Evolutionary conservation across 2,113 vertebrate species (phyloP).

Genomic region (Steatornis caripensis): DNA sequence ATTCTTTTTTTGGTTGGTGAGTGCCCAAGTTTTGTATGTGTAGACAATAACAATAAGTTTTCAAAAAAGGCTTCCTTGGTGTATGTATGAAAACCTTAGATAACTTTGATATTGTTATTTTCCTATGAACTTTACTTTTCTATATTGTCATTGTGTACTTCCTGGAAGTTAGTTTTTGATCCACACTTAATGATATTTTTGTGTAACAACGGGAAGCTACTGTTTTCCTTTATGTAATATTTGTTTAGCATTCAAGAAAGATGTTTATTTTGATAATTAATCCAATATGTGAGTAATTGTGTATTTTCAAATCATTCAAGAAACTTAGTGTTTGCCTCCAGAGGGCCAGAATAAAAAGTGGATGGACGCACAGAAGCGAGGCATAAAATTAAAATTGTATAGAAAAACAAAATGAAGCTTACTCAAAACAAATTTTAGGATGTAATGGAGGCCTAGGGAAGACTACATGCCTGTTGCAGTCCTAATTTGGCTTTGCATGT

Average conservation of each 20-base stretch:
- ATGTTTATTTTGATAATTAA: neutral
- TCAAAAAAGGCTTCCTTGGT: neutral
- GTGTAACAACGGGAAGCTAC: neutral
- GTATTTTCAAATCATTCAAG: neutral
- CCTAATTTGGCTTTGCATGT: neutral
- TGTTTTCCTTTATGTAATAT: neutral
- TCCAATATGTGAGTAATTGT: neutral
- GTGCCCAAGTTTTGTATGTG: neutral
- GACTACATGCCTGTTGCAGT: accelerated
- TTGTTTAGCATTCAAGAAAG: neutral
- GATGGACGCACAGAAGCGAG: neutral
- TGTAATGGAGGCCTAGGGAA: neutral
- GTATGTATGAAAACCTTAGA: neutral
- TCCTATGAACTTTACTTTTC: neutral
- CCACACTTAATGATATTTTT: neutral
- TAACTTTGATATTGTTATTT: neutral
- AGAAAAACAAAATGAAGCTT: neutral
- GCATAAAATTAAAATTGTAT: neutral
- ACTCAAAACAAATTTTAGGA: neutral
- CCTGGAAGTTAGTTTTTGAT: neutral
- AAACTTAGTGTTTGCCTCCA: neutral
- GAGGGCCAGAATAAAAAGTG: neutral
- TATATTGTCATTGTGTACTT: neutral
- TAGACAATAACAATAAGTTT: neutral
- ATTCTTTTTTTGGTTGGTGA: neutral